phyloP scores from a whole-genome alignment of 2,797 vertebrate species.

The Sternotherus odoratus region DNA sequence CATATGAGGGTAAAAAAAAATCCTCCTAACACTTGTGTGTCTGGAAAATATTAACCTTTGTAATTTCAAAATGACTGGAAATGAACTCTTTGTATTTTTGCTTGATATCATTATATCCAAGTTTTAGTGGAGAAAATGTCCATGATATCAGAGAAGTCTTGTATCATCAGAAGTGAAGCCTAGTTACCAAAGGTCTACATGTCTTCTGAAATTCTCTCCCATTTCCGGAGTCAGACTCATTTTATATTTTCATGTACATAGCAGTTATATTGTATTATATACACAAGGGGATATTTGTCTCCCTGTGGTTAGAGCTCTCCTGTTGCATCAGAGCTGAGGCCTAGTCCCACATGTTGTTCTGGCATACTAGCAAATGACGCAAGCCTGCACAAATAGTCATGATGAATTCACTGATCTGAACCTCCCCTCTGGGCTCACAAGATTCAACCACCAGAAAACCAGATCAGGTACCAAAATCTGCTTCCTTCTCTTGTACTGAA shows the following conservation, averaged over 20 bases:
- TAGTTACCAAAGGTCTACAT: background rate
- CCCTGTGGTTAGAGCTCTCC: background rate
- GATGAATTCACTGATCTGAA: background rate
- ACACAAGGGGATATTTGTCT: accelerated
- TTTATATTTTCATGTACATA: background rate
- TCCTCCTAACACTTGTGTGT: conserved; percentile 62
- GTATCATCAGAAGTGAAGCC: background rate
- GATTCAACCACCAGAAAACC: background rate
- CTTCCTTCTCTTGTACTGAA: conserved; percentile 20
- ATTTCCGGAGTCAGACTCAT: background rate
- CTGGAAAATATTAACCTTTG: conserved; percentile 63
- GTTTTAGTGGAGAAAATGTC: conserved; percentile 19
- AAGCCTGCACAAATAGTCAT: background rate
- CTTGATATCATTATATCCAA: conserved; percentile 11
- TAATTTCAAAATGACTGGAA: conserved; percentile 35
- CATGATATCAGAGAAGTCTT: background rate
- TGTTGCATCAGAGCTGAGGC: background rate
- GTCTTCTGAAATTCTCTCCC: accelerated
- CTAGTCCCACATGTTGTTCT: accelerated
- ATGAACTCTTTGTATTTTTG: conserved; percentile 48
- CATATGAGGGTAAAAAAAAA: background rate
- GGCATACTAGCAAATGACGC: background rate
- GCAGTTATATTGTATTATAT: background rate
- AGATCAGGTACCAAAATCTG: background rate
- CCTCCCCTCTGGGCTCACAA: background rate